Base-by-base conservation (phyloP, 1,140 invertebrate species). In the Dolichoris vasculosae region DNA sequence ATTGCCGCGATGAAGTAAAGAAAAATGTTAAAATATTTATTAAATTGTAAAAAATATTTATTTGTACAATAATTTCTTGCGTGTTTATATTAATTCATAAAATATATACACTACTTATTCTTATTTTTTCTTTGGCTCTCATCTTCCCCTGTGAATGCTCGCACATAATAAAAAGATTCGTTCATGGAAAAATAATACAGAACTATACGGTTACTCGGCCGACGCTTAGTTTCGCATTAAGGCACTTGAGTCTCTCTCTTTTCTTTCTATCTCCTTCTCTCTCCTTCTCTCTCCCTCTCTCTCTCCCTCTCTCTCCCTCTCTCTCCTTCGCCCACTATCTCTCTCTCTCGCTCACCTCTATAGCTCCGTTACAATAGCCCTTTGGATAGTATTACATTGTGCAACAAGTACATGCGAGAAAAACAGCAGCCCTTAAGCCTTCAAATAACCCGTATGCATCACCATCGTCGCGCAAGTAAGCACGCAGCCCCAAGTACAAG, bases 381-480 rank as follows among this genome's bases (percentile, higher is more conserved):
- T n/a, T 84, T 88, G 91, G 90, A 92, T 93, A 93, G 89, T 91
- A 91, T 93, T 93, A 93, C 92, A 93, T 91, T 93, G 93, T 92
- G 90, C 89, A 91, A 92, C 90, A 92, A 93, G 91, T 91, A 90
- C 88, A 89, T 91, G 89, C 85, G 88, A 92, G 92, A 91, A 92
- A 81, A 81, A 76, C 77, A 67, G 78, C 69, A 90, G 88, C 89
- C 91, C 90, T 92, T 87, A 86, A 91, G 86, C 82, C 88, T 89
- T 93, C 90, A 93, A 93, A 93, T 93, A 92, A 91, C 93, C 93
- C 93, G 91, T 93, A 93, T 93, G 89, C 76, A 88, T 88, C 89
- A 86, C 20, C 46, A n/a, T 30, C 71, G 48, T 89, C 87, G 86
- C 83, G 55, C 85, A 55, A 35, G 43, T 40, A 51, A 40, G 55